Evolutionary conservation across 2,113 vertebrate genomes (phyloP).

Genomic region (Hiodon tergisus): DNA sequence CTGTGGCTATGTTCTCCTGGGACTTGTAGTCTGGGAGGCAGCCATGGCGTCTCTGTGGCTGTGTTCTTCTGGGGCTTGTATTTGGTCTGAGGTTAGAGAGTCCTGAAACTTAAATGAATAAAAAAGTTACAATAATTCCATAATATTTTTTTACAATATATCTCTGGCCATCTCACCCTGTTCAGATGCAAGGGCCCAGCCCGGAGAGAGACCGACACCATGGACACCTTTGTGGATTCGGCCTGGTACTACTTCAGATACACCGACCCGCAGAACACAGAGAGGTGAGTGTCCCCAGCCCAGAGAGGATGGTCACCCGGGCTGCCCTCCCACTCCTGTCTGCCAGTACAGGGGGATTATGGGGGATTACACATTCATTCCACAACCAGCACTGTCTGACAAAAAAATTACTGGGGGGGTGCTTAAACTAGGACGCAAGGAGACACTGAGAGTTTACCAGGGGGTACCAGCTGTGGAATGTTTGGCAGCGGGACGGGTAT

Average conservation of each 20-base stretch:
- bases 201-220: conserved; percentile 84
- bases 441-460: neutral
- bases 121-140: too few species aligned
- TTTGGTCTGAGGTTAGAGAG: too few species aligned
- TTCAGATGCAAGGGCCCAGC: conserved; percentile 78
- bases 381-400: neutral
- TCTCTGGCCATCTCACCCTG: conserved; percentile 25
- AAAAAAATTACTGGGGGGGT: neutral
- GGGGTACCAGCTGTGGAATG: neutral
- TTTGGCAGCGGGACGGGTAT: neutral
- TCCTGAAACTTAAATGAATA: too few species aligned
- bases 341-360: neutral
- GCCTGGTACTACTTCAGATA: conserved; percentile 95
- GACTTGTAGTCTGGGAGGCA: too few species aligned
- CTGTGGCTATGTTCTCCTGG: too few species aligned
- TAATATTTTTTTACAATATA: neutral
- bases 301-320: neutral
- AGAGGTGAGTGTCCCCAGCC: conserved; percentile 59
- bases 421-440: neutral
- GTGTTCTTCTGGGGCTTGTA: too few species aligned
- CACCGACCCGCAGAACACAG: conserved; percentile 75
- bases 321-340: neutral
- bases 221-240: conserved; percentile 97
- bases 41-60: too few species aligned
- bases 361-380: neutral